Base-by-base conservation (phyloP, 64 coral and sea anemone genomes). In the Montipora cactus region DNA sequence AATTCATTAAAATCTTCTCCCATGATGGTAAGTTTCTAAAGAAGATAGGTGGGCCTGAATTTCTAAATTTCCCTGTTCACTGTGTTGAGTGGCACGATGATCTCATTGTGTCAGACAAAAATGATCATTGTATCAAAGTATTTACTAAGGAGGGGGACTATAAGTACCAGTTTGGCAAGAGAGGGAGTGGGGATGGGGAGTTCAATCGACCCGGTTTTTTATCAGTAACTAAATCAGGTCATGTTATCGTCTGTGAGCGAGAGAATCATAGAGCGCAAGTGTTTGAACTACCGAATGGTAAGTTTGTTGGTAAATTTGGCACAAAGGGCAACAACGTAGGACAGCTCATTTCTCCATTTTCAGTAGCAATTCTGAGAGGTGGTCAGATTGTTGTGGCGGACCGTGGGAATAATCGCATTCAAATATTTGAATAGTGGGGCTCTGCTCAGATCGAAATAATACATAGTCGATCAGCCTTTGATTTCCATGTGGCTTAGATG, bases 11-110 rank as follows among this genome's bases (percentile, higher is more conserved):
- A 14, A 79, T 89, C 20, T 88, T 96, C 6, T 50, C 83, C 5
- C 70, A 80, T 46, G 58, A 87, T 62, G 80, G 91, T 5, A 92
- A 93, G 59, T 96, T 94, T 66, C 90, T 94, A 48, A 91, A 76
- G 67, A 81, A 76, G 28, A 76, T 62, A 44, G 58, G 58, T 62
- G 49, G 2, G 25, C 25, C 25, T 25, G 25, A 1, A 25, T 25
- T 25, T 25, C 25, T 25, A 25, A 50, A 25, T 76, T 76, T 11
- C 45, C 87, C 74, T 55, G 3, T 16, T 7, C 75, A 89, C 55
- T 89, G 87, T 76, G 51, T 79, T 77, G 45, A n/a, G 46, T 83
- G 68, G 67, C 23, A 52, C 4, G 89, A 91, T 61, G 75, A 49
- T 37, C 74, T 76, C 68, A 28, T 84, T 55, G 47, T 84, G 2